Conservation (phyloP, 1,140 invertebrate species). For the Anadara kagoshimensis region DNA sequence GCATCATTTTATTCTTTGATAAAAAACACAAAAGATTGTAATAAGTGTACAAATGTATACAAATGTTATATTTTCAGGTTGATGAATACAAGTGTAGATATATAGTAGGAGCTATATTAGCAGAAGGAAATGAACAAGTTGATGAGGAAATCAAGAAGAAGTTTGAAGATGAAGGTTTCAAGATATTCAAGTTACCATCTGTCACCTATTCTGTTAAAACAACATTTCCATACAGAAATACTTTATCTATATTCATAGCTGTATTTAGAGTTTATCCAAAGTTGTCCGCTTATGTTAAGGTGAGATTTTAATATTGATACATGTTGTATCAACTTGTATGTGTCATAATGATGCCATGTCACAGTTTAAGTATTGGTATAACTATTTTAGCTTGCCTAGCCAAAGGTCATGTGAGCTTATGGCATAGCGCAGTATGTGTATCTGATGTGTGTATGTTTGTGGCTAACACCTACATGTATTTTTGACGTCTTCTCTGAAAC, state of each 20-base stretch:
- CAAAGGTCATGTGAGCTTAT: too few species aligned
- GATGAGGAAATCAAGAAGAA: slow-evolving; percentile 50
- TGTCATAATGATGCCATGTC: too few species aligned
- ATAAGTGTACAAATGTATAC: too few species aligned
- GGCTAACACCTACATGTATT: too few species aligned
- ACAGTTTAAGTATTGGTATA: too few species aligned
- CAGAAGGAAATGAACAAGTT: slow-evolving; percentile 54
- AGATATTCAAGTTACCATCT: slow-evolving; percentile 70
- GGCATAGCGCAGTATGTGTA: too few species aligned
- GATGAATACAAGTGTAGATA: slow-evolving; percentile 66
- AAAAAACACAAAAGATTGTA: too few species aligned
- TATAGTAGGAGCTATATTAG: slow-evolving; percentile 70
- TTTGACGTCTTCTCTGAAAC: too few species aligned
- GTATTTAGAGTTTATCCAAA: slow-evolving; percentile 73
- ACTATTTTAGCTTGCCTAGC: too few species aligned
- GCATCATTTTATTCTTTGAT: too few species aligned
- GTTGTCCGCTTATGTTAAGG: slow-evolving; percentile 70
- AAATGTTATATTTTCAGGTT: slow-evolving; percentile 54
- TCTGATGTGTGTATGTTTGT: too few species aligned
- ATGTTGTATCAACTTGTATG: background rate
- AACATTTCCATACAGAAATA: slow-evolving; percentile 73
- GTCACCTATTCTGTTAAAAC: slow-evolving; percentile 73
- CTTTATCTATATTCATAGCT: slow-evolving; percentile 74
- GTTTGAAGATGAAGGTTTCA: slow-evolving; percentile 67
- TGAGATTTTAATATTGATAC: slow-evolving; percentile 38